Percentiles rank a stretch among this genome's conserved stretches.
Conservation (phyloP, 2,888 invertebrate species). For the Nipponacmea schrenckii region DNA sequence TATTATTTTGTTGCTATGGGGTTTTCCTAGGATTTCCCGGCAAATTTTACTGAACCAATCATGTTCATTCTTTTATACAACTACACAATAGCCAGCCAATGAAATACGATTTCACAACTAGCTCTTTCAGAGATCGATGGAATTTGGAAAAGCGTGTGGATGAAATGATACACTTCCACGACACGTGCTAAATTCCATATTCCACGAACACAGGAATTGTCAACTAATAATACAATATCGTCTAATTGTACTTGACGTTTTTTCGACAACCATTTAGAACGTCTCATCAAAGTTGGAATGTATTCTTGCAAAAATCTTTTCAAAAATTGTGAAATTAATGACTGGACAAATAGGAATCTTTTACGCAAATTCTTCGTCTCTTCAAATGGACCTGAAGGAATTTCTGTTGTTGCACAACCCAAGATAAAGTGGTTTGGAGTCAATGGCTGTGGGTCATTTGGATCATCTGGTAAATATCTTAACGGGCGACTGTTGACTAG, state of each 20-base stretch:
- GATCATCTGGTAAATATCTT: no score
- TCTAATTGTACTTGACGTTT: slow-evolving; percentile 13
- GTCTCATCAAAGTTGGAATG: slow-evolving; percentile 12
- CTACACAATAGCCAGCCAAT: no score
- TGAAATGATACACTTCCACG: slow-evolving; percentile 9
- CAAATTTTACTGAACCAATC: no score
- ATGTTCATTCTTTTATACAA: no score
- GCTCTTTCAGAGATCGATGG: no score
- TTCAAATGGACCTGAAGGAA: slow-evolving; percentile 14
- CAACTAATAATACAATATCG: slow-evolving; percentile 15
- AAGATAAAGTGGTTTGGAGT: slow-evolving; percentile 25
- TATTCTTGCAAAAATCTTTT: slow-evolving; percentile 19
- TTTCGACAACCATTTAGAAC: slow-evolving; percentile 15
- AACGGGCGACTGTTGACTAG: slow-evolving; percentile 22
- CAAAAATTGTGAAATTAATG: slow-evolving; percentile 11
- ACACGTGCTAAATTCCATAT: slow-evolving; percentile 15
- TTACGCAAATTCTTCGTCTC: not conserved
- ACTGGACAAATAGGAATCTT: slow-evolving; percentile 19
- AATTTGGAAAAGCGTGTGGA: no score
- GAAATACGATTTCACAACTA: no score
- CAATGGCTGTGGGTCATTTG: slow-evolving; percentile 15
- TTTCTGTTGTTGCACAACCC: slow-evolving; percentile 14
- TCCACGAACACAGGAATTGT: not conserved
- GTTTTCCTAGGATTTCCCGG: no score
- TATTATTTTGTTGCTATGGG: no score